These are phyloP conservation scores for Microcebus lehilahytsara DNA, from an alignment of 2,113 vertebrate genomes.

Conservation along the genomic window DNA sequence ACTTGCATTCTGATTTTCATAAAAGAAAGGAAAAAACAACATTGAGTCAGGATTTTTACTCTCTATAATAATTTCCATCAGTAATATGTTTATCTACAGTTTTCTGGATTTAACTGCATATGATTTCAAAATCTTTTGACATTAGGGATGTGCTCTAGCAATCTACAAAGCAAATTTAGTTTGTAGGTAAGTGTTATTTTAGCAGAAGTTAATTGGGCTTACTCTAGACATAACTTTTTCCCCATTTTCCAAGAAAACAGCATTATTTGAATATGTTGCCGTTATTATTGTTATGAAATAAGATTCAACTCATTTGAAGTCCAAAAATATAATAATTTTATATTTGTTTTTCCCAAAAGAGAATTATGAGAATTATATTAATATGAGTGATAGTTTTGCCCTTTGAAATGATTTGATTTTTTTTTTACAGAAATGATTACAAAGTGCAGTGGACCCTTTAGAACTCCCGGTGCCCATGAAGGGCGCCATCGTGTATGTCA, in stretches of 20 bases:
- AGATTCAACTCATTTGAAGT: background rate
- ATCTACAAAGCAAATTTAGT: background rate
- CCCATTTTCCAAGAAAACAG: background rate
- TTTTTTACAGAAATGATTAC: background rate
- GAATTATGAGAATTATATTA: background rate
- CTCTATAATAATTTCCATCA: background rate
- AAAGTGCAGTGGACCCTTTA: background rate
- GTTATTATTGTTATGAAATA: background rate
- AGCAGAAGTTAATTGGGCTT: background rate
- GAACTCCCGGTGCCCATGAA: background rate
- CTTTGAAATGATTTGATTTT: background rate
- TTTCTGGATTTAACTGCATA: constrained; percentile 43
- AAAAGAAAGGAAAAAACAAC: background rate
- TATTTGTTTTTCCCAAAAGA: background rate
- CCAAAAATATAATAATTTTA: background rate
- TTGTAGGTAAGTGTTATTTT: background rate
- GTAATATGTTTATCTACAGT: background rate
- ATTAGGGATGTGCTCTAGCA: background rate
- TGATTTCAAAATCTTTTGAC: background rate
- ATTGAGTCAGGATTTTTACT: background rate
- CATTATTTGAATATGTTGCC: background rate
- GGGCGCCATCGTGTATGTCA: background rate
- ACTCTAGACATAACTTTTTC: background rate
- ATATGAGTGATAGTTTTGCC: background rate
- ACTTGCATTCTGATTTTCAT: constrained; percentile 40